Evolutionary conservation across 2,797 vertebrate genomes (phyloP), one percentile per base, ranked within the genome.

Genomic region (Neosilurus mollespiculum): DNA sequence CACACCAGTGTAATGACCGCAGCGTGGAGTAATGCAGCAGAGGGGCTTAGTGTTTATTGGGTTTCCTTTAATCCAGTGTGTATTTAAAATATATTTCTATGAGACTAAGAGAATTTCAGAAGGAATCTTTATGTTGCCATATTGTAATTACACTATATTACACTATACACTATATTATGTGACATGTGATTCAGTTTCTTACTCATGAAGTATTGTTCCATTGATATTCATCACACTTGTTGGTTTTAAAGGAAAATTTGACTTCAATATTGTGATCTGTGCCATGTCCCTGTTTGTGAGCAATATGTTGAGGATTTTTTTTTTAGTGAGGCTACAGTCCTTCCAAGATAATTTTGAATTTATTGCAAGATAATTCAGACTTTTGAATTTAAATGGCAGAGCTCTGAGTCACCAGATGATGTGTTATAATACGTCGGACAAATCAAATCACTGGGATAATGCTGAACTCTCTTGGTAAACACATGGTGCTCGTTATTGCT

Each of bases 371-470:
- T 62, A 51, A 62, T 43, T 20, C 59, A 64, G 37, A 78, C 59
- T 49, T 59, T 78, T 64, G n/a, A 64, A 62, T 51, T 62, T 30
- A 69, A 69, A 80, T 56, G 51, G 20, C 59, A 26, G 24, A 37
- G 65, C 64, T 43, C 5, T 18, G 79, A 81, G 54, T 71, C 67
- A 72, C 67, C 30, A 61, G 66, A 81, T 61, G 34, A 49, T 71
- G 34, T 26, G 34, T 81, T 71, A 26, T 71, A 81, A 81, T 34
- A 18, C 14, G 15, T 71, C 56, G 43, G 58, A 71, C 66, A 81
- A 81, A 81, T 81, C 67, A 26, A 49, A 72, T 71, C 56, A 51
- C 37, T 51, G 56, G 61, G 72, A 62, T 81, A 72, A 81, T 15
- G n/a, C 37, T 20, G 15, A 18, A 43, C 14, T 62, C 49, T 81